Percentiles rank a stretch among this genome's conserved stretches.
phyloP scores from a whole-genome alignment of 2,888 invertebrate species.

The Drosophila meridionalis region DNA sequence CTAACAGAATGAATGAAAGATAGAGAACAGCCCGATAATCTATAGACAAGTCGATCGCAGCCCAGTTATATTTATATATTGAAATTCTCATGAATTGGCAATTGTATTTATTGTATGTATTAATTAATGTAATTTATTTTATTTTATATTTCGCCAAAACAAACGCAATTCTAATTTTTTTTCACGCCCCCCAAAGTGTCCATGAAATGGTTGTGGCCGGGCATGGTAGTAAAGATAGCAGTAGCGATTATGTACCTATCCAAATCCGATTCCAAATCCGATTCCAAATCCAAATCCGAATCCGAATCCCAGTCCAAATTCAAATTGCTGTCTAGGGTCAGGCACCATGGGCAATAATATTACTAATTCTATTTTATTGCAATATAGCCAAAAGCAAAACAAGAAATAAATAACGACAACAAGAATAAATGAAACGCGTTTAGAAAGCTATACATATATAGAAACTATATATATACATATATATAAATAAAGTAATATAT shows the following conservation, averaged over 20 bases:
- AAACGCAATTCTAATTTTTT: slow-evolving; percentile 36
- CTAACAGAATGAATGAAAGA: slow-evolving; percentile 1
- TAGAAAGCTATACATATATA: slow-evolving; percentile 10
- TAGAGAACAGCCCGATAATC: slow-evolving; percentile 13
- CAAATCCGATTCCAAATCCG: neutral
- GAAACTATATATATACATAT: neutral
- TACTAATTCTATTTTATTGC: slow-evolving; percentile 12
- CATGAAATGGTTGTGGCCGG: slow-evolving; percentile 68
- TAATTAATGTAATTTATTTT: slow-evolving; percentile 72
- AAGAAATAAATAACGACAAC: slow-evolving; percentile 15
- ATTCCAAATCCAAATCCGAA: slow-evolving; percentile 11
- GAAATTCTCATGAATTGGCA: slow-evolving; percentile 53
- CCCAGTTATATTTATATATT: slow-evolving; percentile 60
- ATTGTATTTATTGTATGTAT: slow-evolving; percentile 69
- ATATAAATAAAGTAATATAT: slow-evolving; percentile 1
- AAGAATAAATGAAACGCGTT: slow-evolving; percentile 10
- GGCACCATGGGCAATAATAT: slow-evolving; percentile 27
- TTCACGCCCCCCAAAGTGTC: slow-evolving; percentile 34
- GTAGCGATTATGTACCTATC: slow-evolving; percentile 31
- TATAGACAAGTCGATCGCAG: slow-evolving; percentile 29
- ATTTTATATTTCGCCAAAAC: slow-evolving; percentile 34
- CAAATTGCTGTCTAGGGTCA: slow-evolving; percentile 29
- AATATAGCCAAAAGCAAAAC: slow-evolving; percentile 36
- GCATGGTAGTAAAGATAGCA: slow-evolving; percentile 21
- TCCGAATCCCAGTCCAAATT: slow-evolving; percentile 9